Conservation (phyloP, 2,888 invertebrate genomes). For the Monopis laevigella region DNA sequence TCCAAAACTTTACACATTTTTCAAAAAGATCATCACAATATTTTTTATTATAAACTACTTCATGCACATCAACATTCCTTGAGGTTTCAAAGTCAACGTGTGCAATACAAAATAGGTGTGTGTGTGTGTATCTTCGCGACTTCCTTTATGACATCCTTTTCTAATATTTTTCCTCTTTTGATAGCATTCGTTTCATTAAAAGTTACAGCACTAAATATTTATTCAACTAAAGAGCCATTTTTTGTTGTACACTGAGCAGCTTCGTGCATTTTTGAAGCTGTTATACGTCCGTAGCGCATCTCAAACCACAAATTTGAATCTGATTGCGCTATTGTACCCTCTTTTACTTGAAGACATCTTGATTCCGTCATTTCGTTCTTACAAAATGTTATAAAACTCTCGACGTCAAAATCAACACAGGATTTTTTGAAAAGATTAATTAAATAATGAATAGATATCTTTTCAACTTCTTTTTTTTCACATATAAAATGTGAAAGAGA, state of each 20-base stretch:
- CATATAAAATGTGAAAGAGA: conserved; percentile 11
- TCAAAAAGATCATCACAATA: too few species aligned
- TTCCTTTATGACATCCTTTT: conserved; percentile 11
- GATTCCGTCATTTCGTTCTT: conserved; percentile 14
- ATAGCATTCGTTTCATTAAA: conserved; percentile 16
- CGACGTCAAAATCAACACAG: conserved; percentile 5
- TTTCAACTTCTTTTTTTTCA: conserved; percentile 12
- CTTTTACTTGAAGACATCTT: conserved; percentile 13
- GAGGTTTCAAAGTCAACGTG: too few species aligned
- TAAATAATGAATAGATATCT: conserved; percentile 13
- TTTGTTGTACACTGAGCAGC: conserved; percentile 15
- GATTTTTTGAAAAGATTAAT: conserved; percentile 3
- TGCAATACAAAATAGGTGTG: too few species aligned
- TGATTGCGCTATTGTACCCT: conserved; percentile 14
- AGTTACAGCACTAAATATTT: conserved; percentile 15
- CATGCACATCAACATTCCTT: too few species aligned
- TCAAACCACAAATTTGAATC: conserved; percentile 18
- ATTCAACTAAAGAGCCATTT: conserved; percentile 16
- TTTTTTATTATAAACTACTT: too few species aligned
- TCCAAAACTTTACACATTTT: too few species aligned
- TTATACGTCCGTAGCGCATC: conserved; percentile 19
- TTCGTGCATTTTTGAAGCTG: conserved; percentile 19
- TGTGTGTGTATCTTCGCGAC: neutral
- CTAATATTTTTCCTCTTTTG: conserved; percentile 15
- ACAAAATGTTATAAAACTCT: conserved; percentile 14